Base-by-base conservation (phyloP, 2,888 invertebrate genomes). In the Hydrotaea diabolus region DNA sequence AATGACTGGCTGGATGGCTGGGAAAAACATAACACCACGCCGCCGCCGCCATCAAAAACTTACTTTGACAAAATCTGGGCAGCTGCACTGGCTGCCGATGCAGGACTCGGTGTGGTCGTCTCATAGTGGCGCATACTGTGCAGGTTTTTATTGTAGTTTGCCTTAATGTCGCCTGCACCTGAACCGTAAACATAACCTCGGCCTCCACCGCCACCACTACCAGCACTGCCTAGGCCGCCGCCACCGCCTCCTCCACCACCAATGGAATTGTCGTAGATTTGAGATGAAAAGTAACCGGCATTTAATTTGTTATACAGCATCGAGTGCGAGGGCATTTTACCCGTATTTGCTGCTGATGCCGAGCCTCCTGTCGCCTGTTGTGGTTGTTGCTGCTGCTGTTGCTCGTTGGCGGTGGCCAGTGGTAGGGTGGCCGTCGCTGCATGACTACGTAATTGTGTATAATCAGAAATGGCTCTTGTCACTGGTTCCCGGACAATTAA, bases 401-500 rank as follows among this genome's bases (percentile, higher is more conserved):
- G 17, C 23, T 69, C 69, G 19, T 69, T 66, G 66, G 66, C 66
- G 66, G 11, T 69, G 26, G 92, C 92, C 86, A 91, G 91, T 76
- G 94, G 93, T 5, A 96, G 94, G 86, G 95, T 95, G 11, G 96
- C 95, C 0, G 96, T 95, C 49, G 96, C 95, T 26, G 96, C 96
- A 90, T 97, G 96, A 88, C 96, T 96, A 86, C 96, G 95, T 88
- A 98, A 94, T 93, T 99, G 98, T 21, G 98, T 97, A 93, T 98
- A 99, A 94, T 99, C 99, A 15, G 98, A 99, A 89, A 99, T 97
- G 74, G 98, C 97, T 78, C 99, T 94, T 19, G 97, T 97, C 77
- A 99, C 98, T 2, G 99, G 99, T 92, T 99, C 98, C 15, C 99
- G 94, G 23, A 99, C 97, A 89, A 99, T 98, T 88, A 99, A 94